Percentiles rank a stretch among this genome's conserved stretches.
Conservation (phyloP, 1,140 invertebrate species). For the Neotoxoptera formosana region DNA sequence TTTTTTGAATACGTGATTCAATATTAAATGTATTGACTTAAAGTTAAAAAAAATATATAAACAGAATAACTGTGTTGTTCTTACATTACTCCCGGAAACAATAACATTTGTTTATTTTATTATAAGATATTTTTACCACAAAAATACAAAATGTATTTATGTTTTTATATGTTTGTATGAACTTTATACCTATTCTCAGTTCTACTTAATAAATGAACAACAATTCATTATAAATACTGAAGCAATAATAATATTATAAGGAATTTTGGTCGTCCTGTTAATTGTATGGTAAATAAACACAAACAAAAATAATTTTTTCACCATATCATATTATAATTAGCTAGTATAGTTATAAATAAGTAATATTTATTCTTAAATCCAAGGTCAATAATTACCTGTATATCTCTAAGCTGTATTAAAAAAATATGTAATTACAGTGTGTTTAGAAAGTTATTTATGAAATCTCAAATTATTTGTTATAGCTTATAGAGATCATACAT, state of each 20-base stretch:
- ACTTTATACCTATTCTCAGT: not conserved
- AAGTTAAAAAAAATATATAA: not conserved
- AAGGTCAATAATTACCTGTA: not conserved
- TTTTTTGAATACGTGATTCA: not conserved
- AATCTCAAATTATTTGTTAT: not conserved
- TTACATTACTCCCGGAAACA: not conserved
- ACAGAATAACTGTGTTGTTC: not conserved
- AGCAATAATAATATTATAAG: not conserved
- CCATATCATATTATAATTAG: not conserved
- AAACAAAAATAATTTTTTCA: not conserved
- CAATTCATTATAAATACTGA: not conserved
- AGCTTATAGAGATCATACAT: not conserved
- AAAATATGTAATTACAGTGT: not conserved
- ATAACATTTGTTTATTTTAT: not conserved
- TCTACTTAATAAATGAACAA: not conserved
- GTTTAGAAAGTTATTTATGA: not conserved
- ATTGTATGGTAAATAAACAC: not conserved
- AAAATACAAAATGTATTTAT: not conserved
- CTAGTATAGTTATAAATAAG: not conserved
- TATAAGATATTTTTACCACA: not conserved
- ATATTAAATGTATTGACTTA: not conserved
- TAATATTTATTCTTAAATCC: not conserved
- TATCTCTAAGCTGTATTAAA: not conserved
- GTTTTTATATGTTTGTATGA: not conserved
- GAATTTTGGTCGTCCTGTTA: not conserved